These are phyloP conservation scores for Scaeva pyrastri DNA, from an alignment of 2,888 invertebrate species.

Conservation along the genomic window DNA sequence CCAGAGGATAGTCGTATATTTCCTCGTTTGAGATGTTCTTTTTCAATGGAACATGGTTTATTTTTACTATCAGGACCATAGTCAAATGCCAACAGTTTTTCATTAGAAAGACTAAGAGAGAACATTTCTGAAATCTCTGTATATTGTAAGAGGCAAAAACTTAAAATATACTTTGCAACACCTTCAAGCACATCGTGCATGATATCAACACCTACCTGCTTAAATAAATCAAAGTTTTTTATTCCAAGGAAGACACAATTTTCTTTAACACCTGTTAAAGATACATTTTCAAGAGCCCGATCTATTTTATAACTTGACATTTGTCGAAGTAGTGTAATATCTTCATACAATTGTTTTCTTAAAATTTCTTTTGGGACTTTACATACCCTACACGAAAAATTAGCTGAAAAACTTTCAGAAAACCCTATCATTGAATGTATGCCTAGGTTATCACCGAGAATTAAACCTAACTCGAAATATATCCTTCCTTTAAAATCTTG, in stretches of 20 bases:
- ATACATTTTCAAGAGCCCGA: neutral
- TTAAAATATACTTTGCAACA: conserved; percentile 7
- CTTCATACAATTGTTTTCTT: conserved; percentile 2
- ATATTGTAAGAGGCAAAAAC: neutral
- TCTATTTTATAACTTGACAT: neutral
- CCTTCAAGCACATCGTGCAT: conserved; percentile 15
- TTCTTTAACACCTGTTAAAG: conserved; percentile 1
- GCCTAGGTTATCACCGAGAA: neutral
- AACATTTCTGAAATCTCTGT: neutral
- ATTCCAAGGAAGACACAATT: neutral
- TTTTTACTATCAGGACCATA: no score
- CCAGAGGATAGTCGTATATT: neutral
- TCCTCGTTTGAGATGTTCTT: neutral
- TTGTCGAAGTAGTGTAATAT: neutral
- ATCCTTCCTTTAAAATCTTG: neutral
- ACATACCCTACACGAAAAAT: conserved; percentile 12
- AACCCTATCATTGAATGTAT: neutral
- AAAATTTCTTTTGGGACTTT: neutral
- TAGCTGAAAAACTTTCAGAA: neutral
- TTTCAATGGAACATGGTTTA: neutral
- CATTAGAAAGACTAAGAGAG: neutral
- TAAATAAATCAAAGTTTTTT: conserved; percentile 2
- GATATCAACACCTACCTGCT: no score
- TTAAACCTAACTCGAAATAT: neutral
- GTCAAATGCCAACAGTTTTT: no score